Conservation (phyloP, 2,797 vertebrate species). For the Lindbergichthys nudifrons region DNA sequence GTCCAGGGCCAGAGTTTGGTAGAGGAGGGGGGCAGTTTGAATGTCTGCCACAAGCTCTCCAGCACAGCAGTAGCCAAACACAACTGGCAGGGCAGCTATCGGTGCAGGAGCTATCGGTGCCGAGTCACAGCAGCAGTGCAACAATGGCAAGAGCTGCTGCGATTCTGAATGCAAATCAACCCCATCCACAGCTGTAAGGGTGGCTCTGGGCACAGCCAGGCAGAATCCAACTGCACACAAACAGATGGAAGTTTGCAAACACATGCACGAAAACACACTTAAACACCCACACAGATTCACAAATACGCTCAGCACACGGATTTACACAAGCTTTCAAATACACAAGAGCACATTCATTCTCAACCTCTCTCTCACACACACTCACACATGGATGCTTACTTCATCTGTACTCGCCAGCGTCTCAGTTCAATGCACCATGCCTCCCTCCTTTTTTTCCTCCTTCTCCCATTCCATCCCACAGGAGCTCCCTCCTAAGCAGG, state of each 20-base stretch:
- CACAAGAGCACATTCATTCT: conserved; percentile 37
- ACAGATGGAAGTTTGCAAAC: conserved; percentile 67
- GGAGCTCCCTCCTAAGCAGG: conserved; percentile 77
- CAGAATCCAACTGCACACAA: conserved; percentile 60
- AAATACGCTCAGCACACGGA: conserved; percentile 33
- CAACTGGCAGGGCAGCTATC: conserved; percentile 49
- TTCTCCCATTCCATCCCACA: conserved; percentile 51
- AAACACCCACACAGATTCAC: conserved; percentile 5
- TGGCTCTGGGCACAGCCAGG: conserved; percentile 63
- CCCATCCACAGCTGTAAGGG: conserved; percentile 73
- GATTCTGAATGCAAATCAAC: conserved; percentile 74
- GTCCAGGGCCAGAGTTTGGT: conserved; percentile 23
- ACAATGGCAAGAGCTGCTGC: conserved; percentile 60
- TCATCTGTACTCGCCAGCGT: conserved; percentile 59
- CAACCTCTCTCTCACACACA: conserved; percentile 1
- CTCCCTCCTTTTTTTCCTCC: conserved; percentile 28
- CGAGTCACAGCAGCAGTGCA: conserved; percentile 60
- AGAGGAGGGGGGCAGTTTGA: conserved; percentile 42
- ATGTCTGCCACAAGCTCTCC: conserved; percentile 57
- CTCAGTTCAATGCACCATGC: conserved; percentile 59
- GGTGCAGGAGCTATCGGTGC: conserved; percentile 47
- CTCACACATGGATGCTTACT: conserved; percentile 32
- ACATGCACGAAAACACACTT: conserved; percentile 45
- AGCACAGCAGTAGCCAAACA: conserved; percentile 61
- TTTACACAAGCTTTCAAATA: conserved; percentile 53